A percentile compares a stretch with the other conserved stretches of the same genome.
Conservation (phyloP, 2,888 invertebrate species). For the Oasisia sp. region DNA sequence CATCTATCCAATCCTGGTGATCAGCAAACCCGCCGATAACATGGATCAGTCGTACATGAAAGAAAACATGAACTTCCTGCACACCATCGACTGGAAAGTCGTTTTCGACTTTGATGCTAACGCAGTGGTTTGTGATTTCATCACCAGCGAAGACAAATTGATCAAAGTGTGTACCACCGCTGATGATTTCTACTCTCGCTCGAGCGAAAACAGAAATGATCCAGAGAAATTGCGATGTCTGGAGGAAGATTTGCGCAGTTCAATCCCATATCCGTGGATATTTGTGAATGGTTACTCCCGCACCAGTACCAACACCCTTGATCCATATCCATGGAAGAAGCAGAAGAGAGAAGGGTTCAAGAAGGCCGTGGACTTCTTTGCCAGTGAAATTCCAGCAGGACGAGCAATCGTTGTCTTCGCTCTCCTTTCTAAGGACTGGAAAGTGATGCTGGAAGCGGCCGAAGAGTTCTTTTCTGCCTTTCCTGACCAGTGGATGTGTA, state of each 20-base stretch:
- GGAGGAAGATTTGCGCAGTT: conserved; percentile 41
- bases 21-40: conserved; percentile 9
- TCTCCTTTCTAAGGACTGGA: conserved; percentile 44
- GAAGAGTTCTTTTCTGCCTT: conserved; percentile 44
- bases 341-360: conserved; percentile 44
- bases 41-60: neutral
- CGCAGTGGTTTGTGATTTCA: neutral
- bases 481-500: conserved; percentile 45
- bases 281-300: conserved; percentile 48
- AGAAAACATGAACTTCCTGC: conserved; percentile 31
- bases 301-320: neutral
- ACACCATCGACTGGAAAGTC: conserved; percentile 23
- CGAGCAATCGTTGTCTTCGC: conserved; percentile 44
- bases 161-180: neutral
- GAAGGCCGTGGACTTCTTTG: conserved; percentile 42
- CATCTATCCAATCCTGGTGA: conserved; percentile 27
- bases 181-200: conserved; percentile 14
- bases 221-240: conserved; percentile 30
- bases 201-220: neutral
- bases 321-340: conserved; percentile 36
- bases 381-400: conserved; percentile 39
- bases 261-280: conserved; percentile 44
- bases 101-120: conserved; percentile 26
- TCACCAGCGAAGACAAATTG: conserved; percentile 14
- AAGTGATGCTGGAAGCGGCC: conserved; percentile 44